phyloP scores from a whole-genome alignment of 2,797 vertebrate genomes.

The Morelia viridis region DNA sequence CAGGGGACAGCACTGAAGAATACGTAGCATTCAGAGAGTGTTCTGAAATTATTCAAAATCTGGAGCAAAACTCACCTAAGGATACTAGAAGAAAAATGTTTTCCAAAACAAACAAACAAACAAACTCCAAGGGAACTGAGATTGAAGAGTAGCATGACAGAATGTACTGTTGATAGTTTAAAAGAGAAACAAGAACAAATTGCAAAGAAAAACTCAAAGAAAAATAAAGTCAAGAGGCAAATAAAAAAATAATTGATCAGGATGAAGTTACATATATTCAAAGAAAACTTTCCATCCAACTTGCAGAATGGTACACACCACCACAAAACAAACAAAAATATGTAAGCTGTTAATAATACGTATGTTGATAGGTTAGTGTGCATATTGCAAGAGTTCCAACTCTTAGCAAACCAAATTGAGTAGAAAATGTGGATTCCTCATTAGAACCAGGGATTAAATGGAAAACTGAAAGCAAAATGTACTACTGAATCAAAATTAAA shows the following conservation, averaged over 20 bases:
- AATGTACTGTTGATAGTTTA: conserved; percentile 72
- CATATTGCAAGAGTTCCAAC: conserved; percentile 67
- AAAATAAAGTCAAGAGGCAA: conserved; percentile 81
- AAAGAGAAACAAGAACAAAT: conserved; percentile 84
- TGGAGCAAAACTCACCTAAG: conserved; percentile 78
- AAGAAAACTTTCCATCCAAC: conserved; percentile 65
- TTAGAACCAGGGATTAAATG: conserved; percentile 65
- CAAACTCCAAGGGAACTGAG: conserved; percentile 60
- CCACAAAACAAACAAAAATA: conserved; percentile 44
- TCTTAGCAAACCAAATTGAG: conserved; percentile 71
- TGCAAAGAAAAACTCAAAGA: conserved; percentile 89
- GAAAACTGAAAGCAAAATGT: conserved; percentile 64
- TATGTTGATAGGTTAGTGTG: conserved; percentile 66
- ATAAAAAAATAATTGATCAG: background rate
- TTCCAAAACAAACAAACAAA: conserved; percentile 61
- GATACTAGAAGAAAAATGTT: conserved; percentile 77
- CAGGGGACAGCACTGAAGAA: conserved; percentile 72
- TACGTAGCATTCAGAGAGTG: conserved; percentile 84
- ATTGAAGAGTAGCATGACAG: conserved; percentile 46
- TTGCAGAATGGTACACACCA: conserved; percentile 53
- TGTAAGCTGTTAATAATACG: conserved; percentile 60
- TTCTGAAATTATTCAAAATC: conserved; percentile 78
- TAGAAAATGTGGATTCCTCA: conserved; percentile 58
- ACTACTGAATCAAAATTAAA: background rate
- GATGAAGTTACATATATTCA: background rate